A percentile compares a stretch with the other conserved stretches of the same genome.
These are phyloP conservation scores for Diuraphis noxia DNA, from an alignment of 1,140 invertebrate species.

Conservation along the genomic window DNA sequence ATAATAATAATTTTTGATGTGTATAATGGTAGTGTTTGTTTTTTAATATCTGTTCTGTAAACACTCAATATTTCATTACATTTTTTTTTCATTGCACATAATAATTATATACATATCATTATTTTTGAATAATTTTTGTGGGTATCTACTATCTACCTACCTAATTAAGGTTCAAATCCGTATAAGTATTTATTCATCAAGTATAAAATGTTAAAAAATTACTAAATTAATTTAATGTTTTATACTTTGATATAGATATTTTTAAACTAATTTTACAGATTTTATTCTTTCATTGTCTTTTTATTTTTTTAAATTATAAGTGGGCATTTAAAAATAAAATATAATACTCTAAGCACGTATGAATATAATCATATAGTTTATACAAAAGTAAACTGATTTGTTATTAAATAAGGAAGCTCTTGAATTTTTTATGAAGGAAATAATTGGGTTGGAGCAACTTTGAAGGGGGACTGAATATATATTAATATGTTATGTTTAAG, in stretches of 20 bases:
- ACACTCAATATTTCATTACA: neutral
- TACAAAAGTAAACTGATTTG: neutral
- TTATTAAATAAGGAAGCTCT: neutral
- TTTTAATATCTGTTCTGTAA: neutral
- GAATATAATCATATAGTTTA: neutral
- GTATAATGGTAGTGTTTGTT: neutral
- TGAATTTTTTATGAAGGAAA: neutral
- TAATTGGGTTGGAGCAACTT: neutral
- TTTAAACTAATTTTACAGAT: neutral
- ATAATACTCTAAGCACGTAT: neutral
- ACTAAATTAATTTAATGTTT: neutral
- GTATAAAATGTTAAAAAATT: neutral
- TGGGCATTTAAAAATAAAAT: neutral
- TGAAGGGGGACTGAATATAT: neutral
- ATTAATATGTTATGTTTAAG: neutral
- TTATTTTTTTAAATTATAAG: neutral
- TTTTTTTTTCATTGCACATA: neutral
- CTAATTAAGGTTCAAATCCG: too few species aligned
- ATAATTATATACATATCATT: neutral
- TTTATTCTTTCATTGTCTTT: neutral
- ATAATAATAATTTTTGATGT: neutral
- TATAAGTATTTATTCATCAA: neutral
- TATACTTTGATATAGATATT: neutral
- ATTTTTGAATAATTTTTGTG: neutral
- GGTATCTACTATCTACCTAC: too few species aligned